These are phyloP conservation scores for Platycheirus rosarum DNA, from an alignment of 2,888 invertebrate species.

Conservation along the genomic window DNA sequence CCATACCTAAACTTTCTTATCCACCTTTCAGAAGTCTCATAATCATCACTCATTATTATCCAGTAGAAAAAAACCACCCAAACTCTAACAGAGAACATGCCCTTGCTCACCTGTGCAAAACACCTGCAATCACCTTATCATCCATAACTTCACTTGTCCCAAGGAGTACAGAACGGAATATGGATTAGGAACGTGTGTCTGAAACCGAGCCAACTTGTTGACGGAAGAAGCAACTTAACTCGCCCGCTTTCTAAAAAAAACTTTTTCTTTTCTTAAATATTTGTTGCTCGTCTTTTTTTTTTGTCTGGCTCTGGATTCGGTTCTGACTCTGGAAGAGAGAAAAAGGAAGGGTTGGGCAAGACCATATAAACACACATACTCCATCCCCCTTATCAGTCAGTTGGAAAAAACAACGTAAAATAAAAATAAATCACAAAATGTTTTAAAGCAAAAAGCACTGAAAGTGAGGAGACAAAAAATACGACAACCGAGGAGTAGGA, in stretches of 20 bases:
- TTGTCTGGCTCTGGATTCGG: background rate
- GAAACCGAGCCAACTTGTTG: constrained; percentile 60
- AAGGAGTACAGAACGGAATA: background rate
- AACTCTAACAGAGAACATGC: background rate
- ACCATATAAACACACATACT: constrained; percentile 2
- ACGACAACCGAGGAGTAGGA: constrained; percentile 8
- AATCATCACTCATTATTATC: constrained; percentile 48
- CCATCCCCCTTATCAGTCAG: constrained; percentile 54
- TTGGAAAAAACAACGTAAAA: constrained; percentile 38
- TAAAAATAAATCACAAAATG: constrained; percentile 35
- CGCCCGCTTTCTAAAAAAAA: constrained; percentile 21
- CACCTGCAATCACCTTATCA: constrained; percentile 15
- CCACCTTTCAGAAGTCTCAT: constrained; percentile 37
- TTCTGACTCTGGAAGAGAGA: background rate
- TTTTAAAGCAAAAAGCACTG: constrained; percentile 6
- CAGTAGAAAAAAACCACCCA: background rate
- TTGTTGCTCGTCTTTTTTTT: constrained; percentile 23
- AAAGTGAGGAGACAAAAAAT: constrained; percentile 2
- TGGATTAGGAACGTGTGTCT: constrained; percentile 4
- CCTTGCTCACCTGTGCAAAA: constrained; percentile 24
- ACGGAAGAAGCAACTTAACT: constrained; percentile 47
- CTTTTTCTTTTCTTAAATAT: constrained; percentile 27
- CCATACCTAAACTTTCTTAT: constrained; percentile 25
- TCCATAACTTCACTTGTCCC: constrained; percentile 9
- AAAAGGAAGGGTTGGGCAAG: constrained; percentile 3